phyloP scores from a whole-genome alignment of 2,888 invertebrate species.

The Noctua fimbriata region DNA sequence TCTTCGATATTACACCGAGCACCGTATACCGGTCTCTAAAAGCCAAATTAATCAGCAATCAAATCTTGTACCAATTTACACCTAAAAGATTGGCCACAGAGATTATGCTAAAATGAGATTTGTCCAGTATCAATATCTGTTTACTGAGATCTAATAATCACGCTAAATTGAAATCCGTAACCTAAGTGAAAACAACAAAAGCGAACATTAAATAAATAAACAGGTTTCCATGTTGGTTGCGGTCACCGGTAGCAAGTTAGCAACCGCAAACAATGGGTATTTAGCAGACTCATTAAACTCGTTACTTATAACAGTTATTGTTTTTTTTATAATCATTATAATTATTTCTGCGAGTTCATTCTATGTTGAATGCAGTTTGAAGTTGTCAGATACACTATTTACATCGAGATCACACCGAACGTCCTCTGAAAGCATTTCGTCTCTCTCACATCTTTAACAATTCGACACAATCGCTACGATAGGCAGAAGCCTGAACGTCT shows the following conservation, averaged over 20 bases:
- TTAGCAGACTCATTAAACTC: slow-evolving; percentile 41
- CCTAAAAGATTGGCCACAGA: neutral
- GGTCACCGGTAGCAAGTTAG: slow-evolving; percentile 4
- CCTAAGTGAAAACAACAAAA: slow-evolving; percentile 28
- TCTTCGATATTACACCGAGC: neutral
- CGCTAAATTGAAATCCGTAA: slow-evolving; percentile 17
- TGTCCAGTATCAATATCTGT: neutral
- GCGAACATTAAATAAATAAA: slow-evolving; percentile 18
- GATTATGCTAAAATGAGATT: neutral
- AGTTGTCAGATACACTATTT: neutral
- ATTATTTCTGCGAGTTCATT: slow-evolving; percentile 8
- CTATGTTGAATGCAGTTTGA: neutral
- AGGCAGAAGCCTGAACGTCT: neutral
- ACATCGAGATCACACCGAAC: neutral
- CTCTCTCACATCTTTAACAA: neutral
- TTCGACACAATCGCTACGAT: neutral
- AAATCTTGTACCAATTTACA: too few relatives aligned
- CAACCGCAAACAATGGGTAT: slow-evolving; percentile 44
- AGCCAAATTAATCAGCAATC: neutral
- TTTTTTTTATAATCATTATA: slow-evolving; percentile 38
- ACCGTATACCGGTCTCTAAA: neutral
- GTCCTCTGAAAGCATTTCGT: neutral
- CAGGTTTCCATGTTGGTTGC: slow-evolving; percentile 26
- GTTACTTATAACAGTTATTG: slow-evolving; percentile 48
- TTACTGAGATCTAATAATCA: neutral